phyloP scores from a whole-genome alignment of 2,888 invertebrate species.

The Notodonta dromedarius region DNA sequence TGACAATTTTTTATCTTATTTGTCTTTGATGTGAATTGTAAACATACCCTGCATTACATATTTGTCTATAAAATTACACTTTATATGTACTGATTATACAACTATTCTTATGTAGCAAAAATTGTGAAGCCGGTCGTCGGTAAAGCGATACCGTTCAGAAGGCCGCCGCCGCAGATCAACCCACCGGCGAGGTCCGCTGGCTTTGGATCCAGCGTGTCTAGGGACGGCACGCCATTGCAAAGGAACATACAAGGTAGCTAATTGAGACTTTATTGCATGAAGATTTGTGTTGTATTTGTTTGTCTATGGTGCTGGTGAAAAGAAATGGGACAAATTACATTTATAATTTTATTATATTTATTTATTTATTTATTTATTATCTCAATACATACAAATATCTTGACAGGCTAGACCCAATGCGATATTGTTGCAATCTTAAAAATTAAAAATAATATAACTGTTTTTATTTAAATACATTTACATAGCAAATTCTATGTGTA shows the following conservation, averaged over 20 bases:
- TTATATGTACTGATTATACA: background rate
- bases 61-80: background rate
- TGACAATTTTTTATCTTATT: too few relatives aligned
- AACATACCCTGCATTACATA: too few relatives aligned
- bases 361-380: too few relatives aligned
- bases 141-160: slow-evolving; percentile 60
- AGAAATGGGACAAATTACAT: background rate
- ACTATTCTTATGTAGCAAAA: slow-evolving; percentile 42
- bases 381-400: too few relatives aligned
- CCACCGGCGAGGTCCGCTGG: slow-evolving; percentile 41
- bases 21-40: too few relatives aligned
- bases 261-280: background rate
- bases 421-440: too few relatives aligned
- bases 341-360: too few relatives aligned
- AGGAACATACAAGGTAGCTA: slow-evolving; percentile 62
- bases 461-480: too few relatives aligned
- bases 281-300: background rate
- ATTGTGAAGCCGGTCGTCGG: slow-evolving; percentile 67
- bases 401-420: too few relatives aligned
- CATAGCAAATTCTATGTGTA: too few relatives aligned
- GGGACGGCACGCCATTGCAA: slow-evolving; percentile 62
- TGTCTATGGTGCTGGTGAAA: background rate
- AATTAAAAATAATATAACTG: too few relatives aligned
- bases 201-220: slow-evolving; percentile 68
- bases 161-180: slow-evolving; percentile 34